Conservation (phyloP, 2,797 vertebrate genomes). For the Tenualosa thibaudeaui region DNA sequence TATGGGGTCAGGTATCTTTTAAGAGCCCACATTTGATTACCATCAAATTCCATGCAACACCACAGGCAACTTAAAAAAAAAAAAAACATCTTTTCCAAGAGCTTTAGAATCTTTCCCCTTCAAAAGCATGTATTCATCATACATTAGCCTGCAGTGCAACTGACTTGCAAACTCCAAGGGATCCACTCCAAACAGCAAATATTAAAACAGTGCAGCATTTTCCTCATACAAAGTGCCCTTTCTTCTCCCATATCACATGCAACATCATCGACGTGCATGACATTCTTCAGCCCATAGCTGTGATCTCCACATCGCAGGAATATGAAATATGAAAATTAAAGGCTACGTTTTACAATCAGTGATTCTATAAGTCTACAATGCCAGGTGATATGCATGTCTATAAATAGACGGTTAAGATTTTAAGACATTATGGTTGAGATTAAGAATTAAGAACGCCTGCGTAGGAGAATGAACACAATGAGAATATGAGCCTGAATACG, state of each 20-base stretch:
- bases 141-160: conserved; percentile 7
- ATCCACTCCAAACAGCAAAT: neutral
- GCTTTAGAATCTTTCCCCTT: neutral
- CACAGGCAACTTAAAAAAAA: neutral
- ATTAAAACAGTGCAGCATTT: conserved; percentile 7
- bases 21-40: neutral
- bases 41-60: neutral
- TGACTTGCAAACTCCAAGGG: neutral
- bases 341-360: neutral
- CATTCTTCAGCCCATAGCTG: conserved; percentile 4
- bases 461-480: neutral
- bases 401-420: neutral
- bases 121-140: conserved; percentile 3
- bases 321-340: neutral
- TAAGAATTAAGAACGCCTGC: neutral
- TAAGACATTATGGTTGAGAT: neutral
- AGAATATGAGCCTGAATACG: neutral
- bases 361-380: neutral
- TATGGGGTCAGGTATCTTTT: neutral
- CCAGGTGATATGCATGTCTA: neutral
- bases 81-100: neutral
- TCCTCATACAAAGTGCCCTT: conserved; percentile 22
- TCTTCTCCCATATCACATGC: conserved; percentile 22
- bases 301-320: neutral
- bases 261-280: neutral